Evolutionary conservation across 2,113 vertebrate species (phyloP), one percentile per base, ranked within the genome.

Genomic region (Acinonyx jubatus): DNA sequence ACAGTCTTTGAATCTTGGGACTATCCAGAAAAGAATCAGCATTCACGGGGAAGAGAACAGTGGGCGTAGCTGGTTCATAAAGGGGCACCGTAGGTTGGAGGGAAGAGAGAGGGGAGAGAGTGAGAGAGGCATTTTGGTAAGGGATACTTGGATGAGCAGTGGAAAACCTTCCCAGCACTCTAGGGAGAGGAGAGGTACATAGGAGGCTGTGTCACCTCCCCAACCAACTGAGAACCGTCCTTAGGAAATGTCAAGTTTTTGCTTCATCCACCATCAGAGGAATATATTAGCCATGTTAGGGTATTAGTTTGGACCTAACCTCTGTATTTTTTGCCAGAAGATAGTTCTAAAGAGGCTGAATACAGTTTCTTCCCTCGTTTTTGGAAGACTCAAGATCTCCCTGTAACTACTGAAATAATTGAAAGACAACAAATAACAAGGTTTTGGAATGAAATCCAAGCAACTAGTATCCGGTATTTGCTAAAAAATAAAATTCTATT

Each of bases 391-490:
- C 41, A 36, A 74, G 68, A 63, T 94, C n/a, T 92, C 81, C 66
- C 27, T 27, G 16, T 5, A 82, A 71, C 82, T 3, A 12, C 48
- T 89, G 12, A 73, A 57, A 93, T 66, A 78, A 80, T 48, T 94
- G 18, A 89, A 79, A 48, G 15, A 80, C 14, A 95, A 80, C 12
- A 83, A 82, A 10, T 33, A 87, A 82, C 76, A 69, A 57, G 65
- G 68, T 74, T 50, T 10, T 93, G 65, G 7, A 89, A 63, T 96
- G 57, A 19, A 96, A 93, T 11, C 25, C 61, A 93, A 66, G 2
- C 45, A 50, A 97, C 78, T 79, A 95, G 29, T 86, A 87, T 63
- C 66, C 15, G 95, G 69, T 94, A 92, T 80, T 61, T 94, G 19
- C 61, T 68, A 97, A 29, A 27, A 82, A 23, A 61, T 25, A 87